Base-by-base conservation (phyloP, 2,797 vertebrate species). In the Rhinella marina region DNA sequence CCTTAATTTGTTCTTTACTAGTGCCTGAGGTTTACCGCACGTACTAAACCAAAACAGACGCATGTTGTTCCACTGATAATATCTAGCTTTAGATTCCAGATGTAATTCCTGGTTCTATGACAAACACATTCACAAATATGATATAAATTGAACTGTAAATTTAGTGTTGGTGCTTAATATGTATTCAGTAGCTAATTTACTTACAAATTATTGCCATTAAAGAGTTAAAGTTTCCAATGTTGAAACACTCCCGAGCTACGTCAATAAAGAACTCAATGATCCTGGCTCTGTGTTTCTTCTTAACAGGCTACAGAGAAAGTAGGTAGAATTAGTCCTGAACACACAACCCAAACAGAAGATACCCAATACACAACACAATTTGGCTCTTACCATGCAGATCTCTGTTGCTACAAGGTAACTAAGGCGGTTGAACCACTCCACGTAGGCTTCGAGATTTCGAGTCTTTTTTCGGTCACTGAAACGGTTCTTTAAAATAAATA, bases 171-270 rank as follows among this genome's bases (percentile, higher is more conserved):
- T 19, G 19, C 27, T 41, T 73, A 17, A 7, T 11, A 64, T n/a
- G n/a, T 64, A n/a, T 25, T 10, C 2, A 13, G 29, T 13, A 4
- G 29, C 66, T 56, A 66, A 52, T 48, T 29, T 86, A 97, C 98
- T 98, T 92, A 99, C 98, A 97, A 91, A 99, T 97, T 90, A 99
- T 98, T 59, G 98, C 98, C 98, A 99, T 98, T 91, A 99, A 95
- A 80, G 98, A 99, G 93, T 99, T 99, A 78, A 99, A 99, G 95
- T 99, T 99, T 90, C 98, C 98, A 16, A 99, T 99, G 93, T 99
- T 99, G 92, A 97, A 98, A 92, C 98, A 99, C 83, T 98, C 98
- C 0, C 97, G 95, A 0, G 98, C 98, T 83, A 98, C 98, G 0
- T 98, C 97, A 4, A 97, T 97, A 94, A 98, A 99, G 94, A 98